Evolutionary conservation across 1,140 invertebrate genomes (phyloP).

Genomic region (Danaus plexippus): DNA sequence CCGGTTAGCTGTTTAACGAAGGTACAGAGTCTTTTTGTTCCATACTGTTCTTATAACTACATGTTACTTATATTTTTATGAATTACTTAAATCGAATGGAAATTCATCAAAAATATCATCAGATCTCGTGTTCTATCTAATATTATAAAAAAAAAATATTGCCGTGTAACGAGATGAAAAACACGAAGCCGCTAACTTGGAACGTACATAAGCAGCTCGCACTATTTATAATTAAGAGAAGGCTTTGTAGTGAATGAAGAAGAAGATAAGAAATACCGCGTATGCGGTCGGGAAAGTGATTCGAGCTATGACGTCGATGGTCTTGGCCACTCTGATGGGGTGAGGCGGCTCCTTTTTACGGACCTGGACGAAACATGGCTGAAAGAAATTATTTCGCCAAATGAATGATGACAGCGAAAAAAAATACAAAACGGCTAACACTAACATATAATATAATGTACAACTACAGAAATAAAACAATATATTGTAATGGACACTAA

Average conservation of each 20-base stretch:
- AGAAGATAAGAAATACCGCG: slow-evolving; percentile 93
- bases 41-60: slow-evolving; percentile 19
- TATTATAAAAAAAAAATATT: slow-evolving; percentile 15
- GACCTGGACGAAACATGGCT: slow-evolving; percentile 82
- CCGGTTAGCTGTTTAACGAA: slow-evolving; percentile 5
- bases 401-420: slow-evolving; percentile 55
- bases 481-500: too few relatives aligned
- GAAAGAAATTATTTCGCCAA: slow-evolving; percentile 63
- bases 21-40: slow-evolving; percentile 10
- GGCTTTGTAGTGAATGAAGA: slow-evolving; percentile 92
- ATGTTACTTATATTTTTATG: slow-evolving; percentile 16
- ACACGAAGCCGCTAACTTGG: slow-evolving; percentile 33
- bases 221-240: slow-evolving; percentile 73
- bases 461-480: too few relatives aligned
- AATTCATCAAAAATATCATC: slow-evolving; percentile 47
- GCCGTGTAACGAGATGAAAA: slow-evolving; percentile 43
- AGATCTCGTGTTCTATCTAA: slow-evolving; percentile 32
- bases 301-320: slow-evolving; percentile 93
- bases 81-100: slow-evolving; percentile 43
- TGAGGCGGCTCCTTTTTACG: slow-evolving; percentile 91
- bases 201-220: slow-evolving; percentile 36
- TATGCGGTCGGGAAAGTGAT: slow-evolving; percentile 94
- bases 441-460: not conserved
- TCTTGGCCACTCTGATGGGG: slow-evolving; percentile 92
- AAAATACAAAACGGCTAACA: slow-evolving; percentile 24